Evolutionary conservation across 2,888 invertebrate species (phyloP).

Genomic region (Leptarthrus brevirostris): DNA sequence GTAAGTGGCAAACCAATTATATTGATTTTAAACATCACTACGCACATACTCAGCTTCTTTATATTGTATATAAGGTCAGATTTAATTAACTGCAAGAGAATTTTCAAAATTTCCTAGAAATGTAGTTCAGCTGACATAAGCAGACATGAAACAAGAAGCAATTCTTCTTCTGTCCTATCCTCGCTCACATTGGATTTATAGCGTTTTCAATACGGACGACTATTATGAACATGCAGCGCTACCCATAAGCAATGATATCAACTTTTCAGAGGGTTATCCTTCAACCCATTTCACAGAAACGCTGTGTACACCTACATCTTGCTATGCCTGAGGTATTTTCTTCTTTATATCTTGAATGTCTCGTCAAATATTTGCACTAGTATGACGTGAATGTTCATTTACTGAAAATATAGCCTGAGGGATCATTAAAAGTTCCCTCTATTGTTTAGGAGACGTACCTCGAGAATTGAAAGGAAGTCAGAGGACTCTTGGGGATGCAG

Average conservation of each 20-base stretch:
- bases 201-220: background rate
- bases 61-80: no score
- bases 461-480: constrained; percentile 49
- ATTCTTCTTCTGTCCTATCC: background rate
- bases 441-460: constrained; percentile 51
- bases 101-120: no score
- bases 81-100: no score
- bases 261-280: constrained; percentile 28
- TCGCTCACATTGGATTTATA: background rate
- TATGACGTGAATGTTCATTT: constrained; percentile 54
- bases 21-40: no score
- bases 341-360: constrained; percentile 54
- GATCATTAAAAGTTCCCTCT: constrained; percentile 54
- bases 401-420: constrained; percentile 54
- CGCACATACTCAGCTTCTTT: no score
- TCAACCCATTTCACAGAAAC: constrained; percentile 21
- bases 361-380: constrained; percentile 54
- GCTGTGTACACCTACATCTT: constrained; percentile 16
- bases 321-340: constrained; percentile 51
- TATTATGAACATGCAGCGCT: constrained; percentile 5
- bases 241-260: constrained; percentile 39
- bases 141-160: background rate
- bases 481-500: constrained; percentile 47
- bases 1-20: no score
- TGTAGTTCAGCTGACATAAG: no score